A percentile compares a stretch with the other conserved stretches of the same genome.
phyloP scores from a whole-genome alignment of 2,888 invertebrate species.

The Drosophila sordidula region DNA sequence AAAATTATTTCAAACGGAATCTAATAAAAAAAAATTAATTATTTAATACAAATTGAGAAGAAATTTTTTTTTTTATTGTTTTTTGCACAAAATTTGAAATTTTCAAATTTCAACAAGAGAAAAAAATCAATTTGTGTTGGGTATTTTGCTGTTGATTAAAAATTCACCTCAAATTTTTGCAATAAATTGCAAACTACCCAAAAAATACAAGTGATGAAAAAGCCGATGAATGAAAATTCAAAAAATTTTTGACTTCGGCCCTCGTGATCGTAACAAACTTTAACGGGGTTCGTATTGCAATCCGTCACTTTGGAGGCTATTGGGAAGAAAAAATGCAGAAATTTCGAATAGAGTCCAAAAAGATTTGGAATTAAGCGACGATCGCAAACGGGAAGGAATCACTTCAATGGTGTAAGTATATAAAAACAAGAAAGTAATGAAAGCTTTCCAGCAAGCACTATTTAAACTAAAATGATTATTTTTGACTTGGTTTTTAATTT shows the following conservation, averaged over 20 bases:
- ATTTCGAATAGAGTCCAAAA: constrained; percentile 68
- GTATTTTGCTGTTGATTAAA: constrained; percentile 60
- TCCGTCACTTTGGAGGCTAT: constrained; percentile 51
- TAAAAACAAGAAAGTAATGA: background rate
- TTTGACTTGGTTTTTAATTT: background rate
- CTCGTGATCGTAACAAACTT: constrained; percentile 40
- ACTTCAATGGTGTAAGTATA: constrained; percentile 71
- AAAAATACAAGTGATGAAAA: constrained; percentile 39
- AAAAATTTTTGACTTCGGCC: constrained; percentile 45
- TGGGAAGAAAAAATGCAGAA: constrained; percentile 52
- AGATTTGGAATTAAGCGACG: constrained; percentile 56
- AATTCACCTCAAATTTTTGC: constrained; percentile 28
- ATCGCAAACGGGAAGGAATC: constrained; percentile 46
- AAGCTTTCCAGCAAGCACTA: background rate
- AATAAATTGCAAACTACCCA: constrained; percentile 27
- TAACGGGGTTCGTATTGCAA: constrained; percentile 26
- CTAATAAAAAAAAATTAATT: constrained; percentile 38
- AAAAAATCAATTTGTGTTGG: constrained; percentile 60
- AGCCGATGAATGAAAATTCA: constrained; percentile 18
- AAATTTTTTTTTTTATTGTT: constrained; percentile 55
- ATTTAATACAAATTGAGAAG: constrained; percentile 34
- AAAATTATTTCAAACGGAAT: constrained; percentile 59
- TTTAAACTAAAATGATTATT: background rate
- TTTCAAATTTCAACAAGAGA: constrained; percentile 13
- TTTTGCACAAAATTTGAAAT: constrained; percentile 48